phyloP scores from a whole-genome alignment of 2,113 vertebrate genomes.

The Meleagris gallopavo region DNA sequence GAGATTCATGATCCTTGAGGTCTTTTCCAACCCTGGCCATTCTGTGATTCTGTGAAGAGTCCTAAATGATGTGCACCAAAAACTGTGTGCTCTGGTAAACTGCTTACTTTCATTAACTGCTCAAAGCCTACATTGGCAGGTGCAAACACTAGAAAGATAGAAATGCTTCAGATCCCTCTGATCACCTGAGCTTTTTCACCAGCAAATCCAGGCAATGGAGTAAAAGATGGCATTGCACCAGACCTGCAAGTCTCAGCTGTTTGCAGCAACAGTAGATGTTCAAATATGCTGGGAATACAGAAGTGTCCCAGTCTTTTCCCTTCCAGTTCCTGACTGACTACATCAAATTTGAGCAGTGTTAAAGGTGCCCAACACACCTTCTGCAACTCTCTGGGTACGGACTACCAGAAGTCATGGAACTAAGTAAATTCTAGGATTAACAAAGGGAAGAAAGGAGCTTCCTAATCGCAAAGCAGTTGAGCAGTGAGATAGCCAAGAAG shows the following conservation, averaged over 20 bases:
- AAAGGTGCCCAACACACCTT: not conserved
- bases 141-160: not conserved
- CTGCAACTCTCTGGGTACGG: rapidly evolving
- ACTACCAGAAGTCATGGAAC: not conserved
- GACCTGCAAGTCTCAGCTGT: not conserved
- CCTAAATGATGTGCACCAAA: not conserved
- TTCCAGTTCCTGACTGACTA: not conserved
- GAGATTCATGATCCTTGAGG: too few relatives aligned
- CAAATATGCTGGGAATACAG: not conserved
- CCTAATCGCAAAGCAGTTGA: not conserved
- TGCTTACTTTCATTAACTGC: not conserved
- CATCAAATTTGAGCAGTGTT: not conserved
- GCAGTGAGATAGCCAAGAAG: not conserved
- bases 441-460: not conserved
- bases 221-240: not conserved
- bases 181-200: not conserved
- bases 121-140: not conserved
- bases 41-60: too few relatives aligned
- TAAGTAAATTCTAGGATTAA: not conserved
- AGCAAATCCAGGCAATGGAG: not conserved
- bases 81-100: not conserved
- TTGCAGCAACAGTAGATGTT: not conserved
- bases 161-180: not conserved
- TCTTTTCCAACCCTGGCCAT: too few relatives aligned
- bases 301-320: not conserved